Percentiles rank a stretch among this genome's conserved stretches.
Evolutionary conservation across 2,797 vertebrate species (phyloP).

Genomic region (Coendou prehensilis): DNA sequence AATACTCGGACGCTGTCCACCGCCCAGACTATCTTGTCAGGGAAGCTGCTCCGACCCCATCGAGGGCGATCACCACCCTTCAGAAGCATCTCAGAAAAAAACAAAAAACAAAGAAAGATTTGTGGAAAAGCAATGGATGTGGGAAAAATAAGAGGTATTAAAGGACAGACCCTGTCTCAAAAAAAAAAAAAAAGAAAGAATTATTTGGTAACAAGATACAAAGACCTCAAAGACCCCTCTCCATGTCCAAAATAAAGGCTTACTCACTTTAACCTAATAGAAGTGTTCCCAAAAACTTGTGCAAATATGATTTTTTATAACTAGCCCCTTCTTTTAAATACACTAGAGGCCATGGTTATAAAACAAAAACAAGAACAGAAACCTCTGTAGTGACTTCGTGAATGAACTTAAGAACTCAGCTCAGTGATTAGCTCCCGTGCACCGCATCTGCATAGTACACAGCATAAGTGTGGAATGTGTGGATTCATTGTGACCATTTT

Average conservation of each 20-base stretch:
- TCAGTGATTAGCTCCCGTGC: neutral
- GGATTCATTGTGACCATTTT: neutral
- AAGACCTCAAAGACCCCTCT: constrained; percentile 20
- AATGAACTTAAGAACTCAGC: neutral
- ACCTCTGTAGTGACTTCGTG: neutral
- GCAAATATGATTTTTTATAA: constrained; percentile 37
- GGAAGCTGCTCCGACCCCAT: neutral
- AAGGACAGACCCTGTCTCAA: neutral
- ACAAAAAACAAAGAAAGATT: neutral
- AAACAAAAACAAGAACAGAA: neutral
- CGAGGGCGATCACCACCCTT: neutral
- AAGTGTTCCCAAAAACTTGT: neutral
- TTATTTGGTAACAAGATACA: constrained; percentile 41
- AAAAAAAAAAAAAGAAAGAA: neutral
- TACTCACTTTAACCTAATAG: neutral
- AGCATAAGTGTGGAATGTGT: neutral
- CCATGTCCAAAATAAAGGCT: constrained; percentile 18
- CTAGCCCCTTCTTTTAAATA: neutral
- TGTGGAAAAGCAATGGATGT: neutral
- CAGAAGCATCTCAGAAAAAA: constrained; percentile 17
- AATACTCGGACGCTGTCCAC: neutral
- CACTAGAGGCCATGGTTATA: neutral
- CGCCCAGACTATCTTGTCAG: neutral
- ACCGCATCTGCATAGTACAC: neutral
- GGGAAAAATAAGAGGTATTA: neutral